These are phyloP conservation scores for Valencia hispanica DNA, from an alignment of 2,797 vertebrate species.

Conservation along the genomic window DNA sequence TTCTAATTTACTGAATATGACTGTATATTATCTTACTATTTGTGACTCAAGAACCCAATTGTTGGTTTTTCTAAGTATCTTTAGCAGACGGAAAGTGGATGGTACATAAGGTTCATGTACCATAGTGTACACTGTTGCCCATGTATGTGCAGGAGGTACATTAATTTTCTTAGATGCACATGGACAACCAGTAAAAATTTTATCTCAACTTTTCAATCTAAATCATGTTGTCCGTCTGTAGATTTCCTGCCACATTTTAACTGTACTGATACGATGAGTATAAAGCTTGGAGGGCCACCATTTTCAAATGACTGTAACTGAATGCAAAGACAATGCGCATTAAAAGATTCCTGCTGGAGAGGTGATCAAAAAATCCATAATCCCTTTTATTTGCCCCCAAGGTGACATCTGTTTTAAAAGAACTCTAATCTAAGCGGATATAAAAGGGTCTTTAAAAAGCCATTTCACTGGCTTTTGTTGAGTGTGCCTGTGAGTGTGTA, in stretches of 20 bases:
- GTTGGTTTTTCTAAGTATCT: neutral
- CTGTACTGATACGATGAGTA: neutral
- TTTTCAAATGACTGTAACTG: conserved; percentile 40
- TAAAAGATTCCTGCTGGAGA: conserved; percentile 43
- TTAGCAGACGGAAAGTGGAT: neutral
- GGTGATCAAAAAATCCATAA: conserved; percentile 71
- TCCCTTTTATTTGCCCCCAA: conserved; percentile 70
- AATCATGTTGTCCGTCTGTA: conserved; percentile 13
- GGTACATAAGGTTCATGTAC: neutral
- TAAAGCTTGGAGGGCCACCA: conserved; percentile 9
- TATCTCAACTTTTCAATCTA: neutral
- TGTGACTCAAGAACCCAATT: neutral
- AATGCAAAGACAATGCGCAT: conserved; percentile 25
- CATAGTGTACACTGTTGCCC: neutral
- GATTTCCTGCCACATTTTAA: conserved; percentile 10
- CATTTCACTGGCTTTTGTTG: conserved; percentile 62
- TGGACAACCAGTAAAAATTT: neutral
- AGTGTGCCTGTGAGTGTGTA: conserved; percentile 22
- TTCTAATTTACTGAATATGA: neutral
- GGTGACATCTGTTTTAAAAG: conserved; percentile 74
- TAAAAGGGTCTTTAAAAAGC: conserved; percentile 68
- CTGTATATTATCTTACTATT: neutral
- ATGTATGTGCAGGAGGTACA: neutral
- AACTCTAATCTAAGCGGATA: conserved; percentile 66
- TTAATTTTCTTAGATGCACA: neutral